These are phyloP conservation scores for Crotalus viridis DNA, from an alignment of 2,113 vertebrate species.

Conservation along the genomic window DNA sequence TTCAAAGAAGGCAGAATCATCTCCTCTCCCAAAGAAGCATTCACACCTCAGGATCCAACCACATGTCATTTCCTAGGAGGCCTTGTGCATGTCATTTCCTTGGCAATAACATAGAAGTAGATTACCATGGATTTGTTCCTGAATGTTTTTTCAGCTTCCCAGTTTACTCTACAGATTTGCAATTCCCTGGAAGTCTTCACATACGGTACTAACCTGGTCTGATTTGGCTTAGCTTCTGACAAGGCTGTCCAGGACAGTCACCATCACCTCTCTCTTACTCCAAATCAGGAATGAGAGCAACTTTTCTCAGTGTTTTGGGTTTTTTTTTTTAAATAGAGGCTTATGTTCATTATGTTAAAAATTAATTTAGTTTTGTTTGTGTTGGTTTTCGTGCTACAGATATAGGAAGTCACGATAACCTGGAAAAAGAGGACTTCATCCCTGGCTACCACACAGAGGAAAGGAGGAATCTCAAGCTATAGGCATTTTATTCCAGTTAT, in stretches of 20 bases:
- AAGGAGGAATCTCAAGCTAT: neutral
- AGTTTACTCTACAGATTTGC: neutral
- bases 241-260: neutral
- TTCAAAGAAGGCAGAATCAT: neutral
- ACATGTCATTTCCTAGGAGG: neutral
- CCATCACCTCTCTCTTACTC: neutral
- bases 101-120: neutral
- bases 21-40: neutral
- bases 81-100: neutral
- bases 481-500: neutral
- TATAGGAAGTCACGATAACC: neutral
- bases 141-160: neutral
- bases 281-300: neutral
- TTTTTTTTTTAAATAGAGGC: neutral
- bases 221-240: neutral
- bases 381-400: neutral
- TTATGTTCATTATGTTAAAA: neutral
- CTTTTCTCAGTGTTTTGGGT: neutral
- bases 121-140: neutral
- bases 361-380: neutral
- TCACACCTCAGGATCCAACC: neutral
- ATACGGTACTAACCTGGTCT: neutral
- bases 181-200: neutral
- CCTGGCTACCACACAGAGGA: neutral
- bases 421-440: neutral